Evolutionary conservation across 2,888 invertebrate genomes (phyloP).

Genomic region (Melanotus villosus): DNA sequence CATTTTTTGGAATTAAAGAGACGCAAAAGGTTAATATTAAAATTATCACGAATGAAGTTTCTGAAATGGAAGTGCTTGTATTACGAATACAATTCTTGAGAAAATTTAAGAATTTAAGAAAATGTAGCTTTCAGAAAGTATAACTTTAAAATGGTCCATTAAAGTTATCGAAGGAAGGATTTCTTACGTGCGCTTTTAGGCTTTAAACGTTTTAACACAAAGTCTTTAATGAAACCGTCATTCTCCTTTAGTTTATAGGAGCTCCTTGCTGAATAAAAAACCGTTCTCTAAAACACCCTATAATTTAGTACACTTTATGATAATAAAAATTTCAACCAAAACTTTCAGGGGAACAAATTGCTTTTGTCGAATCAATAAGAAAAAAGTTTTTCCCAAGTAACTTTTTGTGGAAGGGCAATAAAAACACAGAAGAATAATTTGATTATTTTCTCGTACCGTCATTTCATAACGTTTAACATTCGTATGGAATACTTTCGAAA

Average conservation of each 20-base stretch:
- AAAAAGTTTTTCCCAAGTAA: conserved; percentile 40
- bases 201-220: background rate
- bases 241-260: conserved; percentile 15
- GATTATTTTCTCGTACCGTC: conserved; percentile 30
- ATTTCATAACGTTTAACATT: background rate
- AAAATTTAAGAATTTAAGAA: too few species aligned
- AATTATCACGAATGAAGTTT: too few species aligned
- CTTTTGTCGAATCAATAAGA: conserved; percentile 44
- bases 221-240: background rate
- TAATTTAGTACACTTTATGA: conserved; percentile 42
- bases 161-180: background rate
- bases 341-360: conserved; percentile 42
- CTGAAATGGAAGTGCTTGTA: too few species aligned
- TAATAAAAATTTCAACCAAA: conserved; percentile 45
- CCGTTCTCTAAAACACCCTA: conserved; percentile 37
- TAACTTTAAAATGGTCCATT: too few species aligned
- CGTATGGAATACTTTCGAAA: too few species aligned
- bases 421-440: conserved; percentile 37
- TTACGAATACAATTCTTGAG: too few species aligned
- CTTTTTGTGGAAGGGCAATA: conserved; percentile 41
- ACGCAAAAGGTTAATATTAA: too few species aligned
- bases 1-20: too few species aligned
- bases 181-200: background rate
- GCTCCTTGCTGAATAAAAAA: conserved; percentile 26
- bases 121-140: too few species aligned